Conservation (phyloP, 2,113 vertebrate genomes). For the Seriola rivoliana region DNA sequence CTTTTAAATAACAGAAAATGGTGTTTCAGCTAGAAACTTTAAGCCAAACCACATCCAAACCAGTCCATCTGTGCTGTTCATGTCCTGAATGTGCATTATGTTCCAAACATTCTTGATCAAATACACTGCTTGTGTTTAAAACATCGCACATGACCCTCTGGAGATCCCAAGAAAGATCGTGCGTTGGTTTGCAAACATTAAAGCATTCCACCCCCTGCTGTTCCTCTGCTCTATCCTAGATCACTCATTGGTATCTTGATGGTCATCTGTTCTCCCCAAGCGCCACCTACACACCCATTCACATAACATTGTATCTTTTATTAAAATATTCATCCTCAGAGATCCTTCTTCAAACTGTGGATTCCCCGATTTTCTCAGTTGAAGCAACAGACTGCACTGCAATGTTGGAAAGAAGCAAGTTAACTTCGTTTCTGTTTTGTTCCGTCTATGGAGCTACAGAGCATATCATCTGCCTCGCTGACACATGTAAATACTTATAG, state of each 20-base stretch:
- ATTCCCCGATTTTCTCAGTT: not conserved
- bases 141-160: slow-evolving; percentile 3
- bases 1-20: not conserved
- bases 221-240: slow-evolving; percentile 11
- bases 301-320: slow-evolving; percentile 15
- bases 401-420: not conserved
- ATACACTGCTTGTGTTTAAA: not conserved
- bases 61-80: not conserved
- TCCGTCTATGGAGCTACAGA: not conserved
- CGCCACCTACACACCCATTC: slow-evolving; percentile 47
- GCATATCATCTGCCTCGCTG: not conserved
- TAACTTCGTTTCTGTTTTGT: not conserved
- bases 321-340: not conserved
- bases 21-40: not conserved
- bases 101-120: slow-evolving; percentile 1
- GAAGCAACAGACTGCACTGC: not conserved
- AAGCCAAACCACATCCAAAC: slow-evolving; percentile 1
- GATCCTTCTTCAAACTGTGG: not conserved
- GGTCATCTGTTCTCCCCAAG: slow-evolving; percentile 46
- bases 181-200: slow-evolving; percentile 48
- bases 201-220: slow-evolving; percentile 41
- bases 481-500: not conserved
- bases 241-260: slow-evolving; percentile 32
- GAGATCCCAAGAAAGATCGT: slow-evolving; percentile 34
- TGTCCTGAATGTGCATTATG: not conserved